Evolutionary conservation across 1,140 invertebrate genomes (phyloP), one percentile per base, ranked within the genome.

Genomic region (Neodiprion fabricii): DNA sequence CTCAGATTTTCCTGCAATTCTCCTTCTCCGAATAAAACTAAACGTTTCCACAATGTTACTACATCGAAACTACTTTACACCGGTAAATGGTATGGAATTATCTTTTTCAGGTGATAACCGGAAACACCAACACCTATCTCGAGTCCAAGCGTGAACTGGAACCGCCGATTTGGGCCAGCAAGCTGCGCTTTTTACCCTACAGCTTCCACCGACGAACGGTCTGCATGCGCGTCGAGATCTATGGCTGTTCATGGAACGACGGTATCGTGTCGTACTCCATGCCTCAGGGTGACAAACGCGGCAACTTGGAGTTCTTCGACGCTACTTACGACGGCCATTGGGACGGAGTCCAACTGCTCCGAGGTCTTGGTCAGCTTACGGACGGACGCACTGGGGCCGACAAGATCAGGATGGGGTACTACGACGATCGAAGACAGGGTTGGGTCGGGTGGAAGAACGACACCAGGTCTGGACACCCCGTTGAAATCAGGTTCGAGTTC

Each of bases 361-460:
- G 93, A 67, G 97, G 97, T 21, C 88, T 98, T 3, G 97, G 97
- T n/a, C 94, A 96, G 83, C 89, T 98, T 72, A 94, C 93, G 17
- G 96, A 98, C 83, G 94, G 94, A 23, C 89, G 88, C 66, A 88
- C 86, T 66, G 94, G 94, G 1, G 91, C 92, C n/a, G 92, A 94
- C 66, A 93, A 96, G 84, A 96, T 95, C 84, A 93, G 94, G 82
- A 88, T 91, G 78, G 91, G 92, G 76, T 91, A 90, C 70, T 89
- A 90, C 74, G 85, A 89, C 50, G 92, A 91, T 49, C 88, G 86
- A 84, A 90, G 88, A 71, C 94, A 94, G 84, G 93, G 94, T 48
- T 98, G 97, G 97, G 95, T 98, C 9, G 96, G 96, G 0, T 98
- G 97, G 96, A 92, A 92, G 76, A 97, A 97, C 87, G 95, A 97